A percentile compares a stretch with the other conserved stretches of the same genome.
Conservation (phyloP, 2,888 invertebrate genomes). For the Blera fallax region DNA sequence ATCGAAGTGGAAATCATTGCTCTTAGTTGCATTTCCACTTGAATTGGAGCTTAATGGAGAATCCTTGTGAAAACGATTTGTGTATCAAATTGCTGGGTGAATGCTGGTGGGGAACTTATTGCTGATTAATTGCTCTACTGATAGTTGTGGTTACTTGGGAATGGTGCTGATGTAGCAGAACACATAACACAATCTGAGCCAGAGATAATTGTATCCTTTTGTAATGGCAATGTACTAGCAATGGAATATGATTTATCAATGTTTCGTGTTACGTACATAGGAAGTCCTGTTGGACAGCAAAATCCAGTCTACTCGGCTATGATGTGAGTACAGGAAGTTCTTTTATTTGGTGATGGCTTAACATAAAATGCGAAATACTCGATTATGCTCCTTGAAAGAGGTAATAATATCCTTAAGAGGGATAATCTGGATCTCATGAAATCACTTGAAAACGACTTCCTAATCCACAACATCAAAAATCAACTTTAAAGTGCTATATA, state of each 20-base stretch:
- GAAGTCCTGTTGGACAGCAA: not conserved
- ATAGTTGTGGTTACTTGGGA: constrained; percentile 20
- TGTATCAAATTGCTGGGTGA: constrained; percentile 6
- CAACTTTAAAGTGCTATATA: not conserved
- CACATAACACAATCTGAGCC: not conserved
- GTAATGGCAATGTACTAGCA: not conserved
- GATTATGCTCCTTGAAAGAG: not conserved
- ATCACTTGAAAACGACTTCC: not conserved
- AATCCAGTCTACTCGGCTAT: no score
- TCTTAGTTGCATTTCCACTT: constrained; percentile 34
- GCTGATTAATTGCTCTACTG: constrained; percentile 54
- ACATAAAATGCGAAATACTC: no score
- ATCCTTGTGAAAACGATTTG: constrained; percentile 39
- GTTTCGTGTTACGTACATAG: not conserved
- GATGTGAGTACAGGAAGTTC: no score
- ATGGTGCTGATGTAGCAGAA: constrained; percentile 30
- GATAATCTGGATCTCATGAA: not conserved
- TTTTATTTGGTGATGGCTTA: no score
- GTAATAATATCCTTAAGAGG: not conserved
- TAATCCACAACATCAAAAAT: not conserved
- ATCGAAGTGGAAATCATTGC: constrained; percentile 40
- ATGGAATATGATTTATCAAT: not conserved
- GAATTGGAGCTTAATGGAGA: constrained; percentile 29
- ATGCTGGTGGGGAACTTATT: constrained; percentile 29
- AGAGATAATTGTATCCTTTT: constrained; percentile 11